Evolutionary conservation across 2,888 invertebrate species (phyloP).

Genomic region (Caenorhabditis zanzibari): DNA sequence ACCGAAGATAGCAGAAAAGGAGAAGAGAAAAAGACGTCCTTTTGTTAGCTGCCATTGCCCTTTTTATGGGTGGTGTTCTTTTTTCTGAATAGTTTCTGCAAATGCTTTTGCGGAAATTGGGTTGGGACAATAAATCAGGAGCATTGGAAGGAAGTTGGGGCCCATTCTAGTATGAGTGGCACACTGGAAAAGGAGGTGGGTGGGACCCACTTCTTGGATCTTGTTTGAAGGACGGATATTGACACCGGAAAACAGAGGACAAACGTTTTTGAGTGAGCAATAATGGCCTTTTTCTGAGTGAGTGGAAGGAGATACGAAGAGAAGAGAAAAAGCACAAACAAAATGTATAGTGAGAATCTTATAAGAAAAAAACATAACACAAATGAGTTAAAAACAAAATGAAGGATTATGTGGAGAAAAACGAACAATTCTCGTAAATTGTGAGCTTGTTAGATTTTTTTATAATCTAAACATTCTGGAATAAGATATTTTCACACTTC

Average conservation of each 20-base stretch:
- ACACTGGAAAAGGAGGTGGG: conserved; percentile 8
- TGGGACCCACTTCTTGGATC: conserved; percentile 2
- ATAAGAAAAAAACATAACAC: conserved; percentile 14
- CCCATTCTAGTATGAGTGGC: conserved; percentile 46
- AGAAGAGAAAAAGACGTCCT: conserved; percentile 2
- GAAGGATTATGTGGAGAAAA: conserved; percentile 4
- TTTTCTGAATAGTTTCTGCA: conserved; percentile 7
- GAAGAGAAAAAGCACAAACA: conserved; percentile 1
- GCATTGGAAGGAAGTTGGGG: conserved; percentile 52
- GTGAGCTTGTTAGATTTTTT: neutral
- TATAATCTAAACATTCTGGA: neutral
- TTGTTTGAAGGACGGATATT: conserved; percentile 48
- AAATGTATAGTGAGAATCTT: conserved; percentile 8
- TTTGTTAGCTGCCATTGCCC: conserved; percentile 38
- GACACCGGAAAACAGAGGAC: conserved; percentile 52
- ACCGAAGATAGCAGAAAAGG: conserved; percentile 1
- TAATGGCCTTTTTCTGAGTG: conserved; percentile 47
- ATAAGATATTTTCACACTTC: neutral
- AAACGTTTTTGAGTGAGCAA: conserved; percentile 51
- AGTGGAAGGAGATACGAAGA: conserved; percentile 11
- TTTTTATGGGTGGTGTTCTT: conserved; percentile 35
- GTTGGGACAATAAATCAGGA: conserved; percentile 46
- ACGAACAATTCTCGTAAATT: conserved; percentile 21
- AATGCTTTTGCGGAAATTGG: conserved; percentile 29
- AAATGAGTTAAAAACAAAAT: conserved; percentile 13